A percentile compares a stretch with the other conserved stretches of the same genome.
Evolutionary conservation across 2,113 vertebrate species (phyloP).

Genomic region (Zosterops japonicus): DNA sequence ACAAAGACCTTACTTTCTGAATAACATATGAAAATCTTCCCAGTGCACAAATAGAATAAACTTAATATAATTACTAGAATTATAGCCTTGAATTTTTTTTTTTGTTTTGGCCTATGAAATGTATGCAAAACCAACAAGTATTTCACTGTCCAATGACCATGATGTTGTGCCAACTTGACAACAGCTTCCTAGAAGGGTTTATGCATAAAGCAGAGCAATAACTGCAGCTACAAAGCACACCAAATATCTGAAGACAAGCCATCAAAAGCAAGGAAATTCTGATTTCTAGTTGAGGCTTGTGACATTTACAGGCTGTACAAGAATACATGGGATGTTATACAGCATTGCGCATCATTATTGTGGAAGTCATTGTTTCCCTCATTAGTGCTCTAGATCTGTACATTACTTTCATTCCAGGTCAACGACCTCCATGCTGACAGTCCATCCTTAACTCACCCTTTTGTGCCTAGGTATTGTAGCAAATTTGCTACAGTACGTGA

Average conservation of each 20-base stretch:
- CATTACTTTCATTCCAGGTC: slow-evolving; percentile 71
- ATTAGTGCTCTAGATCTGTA: slow-evolving; percentile 73
- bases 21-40: background rate
- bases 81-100: background rate
- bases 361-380: slow-evolving; percentile 75
- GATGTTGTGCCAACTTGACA: background rate
- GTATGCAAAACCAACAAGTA: background rate
- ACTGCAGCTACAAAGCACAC: background rate
- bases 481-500: slow-evolving; percentile 69
- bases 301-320: slow-evolving; percentile 62
- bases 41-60: background rate
- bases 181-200: background rate
- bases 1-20: background rate
- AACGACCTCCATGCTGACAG: slow-evolving; percentile 59
- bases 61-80: background rate
- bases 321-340: slow-evolving; percentile 71
- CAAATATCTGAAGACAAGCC: slow-evolving; percentile 52
- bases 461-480: slow-evolving; percentile 71
- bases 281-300: slow-evolving; percentile 53
- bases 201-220: slow-evolving; percentile 10
- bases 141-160: background rate
- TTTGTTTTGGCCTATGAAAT: background rate
- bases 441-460: slow-evolving; percentile 72
- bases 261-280: slow-evolving; percentile 59
- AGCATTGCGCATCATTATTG: slow-evolving; percentile 73